Evolutionary conservation across 1,140 invertebrate genomes (phyloP), one percentile per base, ranked within the genome.

Genomic region (Aphaenogaster rudis): DNA sequence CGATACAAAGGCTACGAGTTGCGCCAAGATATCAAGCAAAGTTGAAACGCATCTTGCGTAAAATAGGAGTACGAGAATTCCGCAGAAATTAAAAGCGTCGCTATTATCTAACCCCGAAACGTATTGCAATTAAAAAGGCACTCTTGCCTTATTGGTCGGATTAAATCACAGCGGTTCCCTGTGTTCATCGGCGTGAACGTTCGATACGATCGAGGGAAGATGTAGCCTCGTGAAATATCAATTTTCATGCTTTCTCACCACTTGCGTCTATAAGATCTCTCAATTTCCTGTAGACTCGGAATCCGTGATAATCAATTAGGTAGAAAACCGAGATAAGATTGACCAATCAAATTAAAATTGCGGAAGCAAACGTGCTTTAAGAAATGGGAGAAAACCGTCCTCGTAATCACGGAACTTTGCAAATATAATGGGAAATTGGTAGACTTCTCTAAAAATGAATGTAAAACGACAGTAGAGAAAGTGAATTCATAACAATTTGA

Each of bases 301-400:
- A 82, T 82, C 67, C 80, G 67, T 82, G 36, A 72, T 72, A 82
- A 82, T 74, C 67, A 61, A 82, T 82, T 82, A 74, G 42, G 54
- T 33, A 48, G 67, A 74, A 82, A 82, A 50, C n/a, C 52, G 42
- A 59, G 48, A 71, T 57, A 57, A 48, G 11, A 82, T 45, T 71
- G 64, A 50, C 28, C 67, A 61, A 36, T 82, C 67, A 15, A 39
- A 61, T 76, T 84, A 74, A 84, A 84, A 61, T 48, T 17, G 69
- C 57, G 69, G n/a, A 33, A 45, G 80, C 42, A 36, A 61, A 3
- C 42, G 42, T 39, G n/a, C n/a, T 76, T 61, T 21, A 39, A 61
- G 69, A 48, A 61, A 39, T 11, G 33, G 3, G 5, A 61, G 28
- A 61, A 61, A 50, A 50, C 13, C 3, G 17, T 54, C 7, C 48